Base-by-base conservation (phyloP, 2,797 vertebrate species). In the Gadopsis bispinosus region DNA sequence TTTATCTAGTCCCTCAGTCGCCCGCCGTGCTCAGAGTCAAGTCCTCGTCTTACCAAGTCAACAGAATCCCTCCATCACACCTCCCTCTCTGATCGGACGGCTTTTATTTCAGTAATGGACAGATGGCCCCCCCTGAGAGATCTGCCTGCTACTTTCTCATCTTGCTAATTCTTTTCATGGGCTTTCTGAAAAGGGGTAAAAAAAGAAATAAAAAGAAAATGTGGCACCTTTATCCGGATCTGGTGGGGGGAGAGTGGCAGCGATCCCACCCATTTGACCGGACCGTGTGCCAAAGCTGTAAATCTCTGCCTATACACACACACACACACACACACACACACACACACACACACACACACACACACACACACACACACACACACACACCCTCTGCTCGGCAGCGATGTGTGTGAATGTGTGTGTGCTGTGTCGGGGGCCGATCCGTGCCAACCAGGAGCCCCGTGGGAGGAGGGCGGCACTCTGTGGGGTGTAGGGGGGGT, bases 121-220 rank as follows among this genome's bases (percentile, higher is more conserved):
- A 92, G 91, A 93, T 92, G 91, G 91, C 91, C 83, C 81, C 84
- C 91, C 87, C 70, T n/a, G 33, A 81, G 89, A 92, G 87, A 87
- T 75, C 76, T 77, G 83, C 84, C 85, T 77, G 84, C 81, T 62
- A 70, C 89, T 89, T 86, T 88, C 89, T 90, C 92, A 89, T 88
- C 90, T 75, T 64, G 88, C 87, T 91, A 87, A 91, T 92, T 91
- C 91, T 89, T 88, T 90, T 84, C 86, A 85, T 83, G 83, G 68
- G 80, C 75, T 81, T 79, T 79, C 79, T 82, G 75, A 85, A 81
- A 83, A 80, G 71, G 65, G 37, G 9, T n/a, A n/a, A n/a, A n/a
- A n/a, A 39, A 39, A 39, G 11, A 39, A 37, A 37, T 1, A 37
- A 81, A 91, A 90, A 89, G 84, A 88, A 91, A 92, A 86, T 78